phyloP scores from a whole-genome alignment of 2,113 vertebrate species.

The Eublepharis macularius region DNA sequence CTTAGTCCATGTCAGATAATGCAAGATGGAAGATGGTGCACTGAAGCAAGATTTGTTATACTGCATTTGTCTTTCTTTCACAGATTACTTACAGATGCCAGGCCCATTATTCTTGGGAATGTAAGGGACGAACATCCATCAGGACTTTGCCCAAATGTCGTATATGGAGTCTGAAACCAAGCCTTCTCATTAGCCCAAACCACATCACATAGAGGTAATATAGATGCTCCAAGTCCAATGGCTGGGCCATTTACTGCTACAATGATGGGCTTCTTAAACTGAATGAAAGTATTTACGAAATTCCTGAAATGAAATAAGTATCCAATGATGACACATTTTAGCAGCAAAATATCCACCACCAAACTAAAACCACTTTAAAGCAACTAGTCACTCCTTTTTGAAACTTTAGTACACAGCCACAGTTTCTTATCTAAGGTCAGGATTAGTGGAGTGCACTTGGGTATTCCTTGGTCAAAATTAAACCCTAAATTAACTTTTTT shows the following conservation, averaged over 20 bases:
- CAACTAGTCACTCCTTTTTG: background rate
- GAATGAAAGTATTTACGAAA: conserved; percentile 97
- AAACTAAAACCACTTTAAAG: background rate
- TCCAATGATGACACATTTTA: conserved; percentile 47
- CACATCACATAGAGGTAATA: conserved; percentile 95
- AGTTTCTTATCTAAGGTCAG: background rate
- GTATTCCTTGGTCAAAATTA: too few species aligned
- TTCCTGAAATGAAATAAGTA: conserved; percentile 81
- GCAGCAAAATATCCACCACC: conserved; percentile 41
- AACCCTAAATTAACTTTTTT: too few species aligned
- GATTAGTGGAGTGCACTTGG: too few species aligned
- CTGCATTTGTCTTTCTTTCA: conserved; percentile 37
- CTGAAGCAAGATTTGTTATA: conserved; percentile 1
- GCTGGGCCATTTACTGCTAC: conserved; percentile 96
- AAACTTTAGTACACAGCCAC: background rate
- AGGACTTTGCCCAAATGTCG: conserved; percentile 93
- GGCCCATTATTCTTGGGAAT: conserved; percentile 95
- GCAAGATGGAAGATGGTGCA: background rate
- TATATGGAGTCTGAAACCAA: conserved; percentile 98
- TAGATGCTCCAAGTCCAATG: conserved; percentile 92
- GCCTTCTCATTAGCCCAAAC: conserved; percentile 99
- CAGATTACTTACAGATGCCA: conserved; percentile 90
- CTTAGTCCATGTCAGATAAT: fast-evolving
- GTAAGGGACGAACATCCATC: conserved; percentile 94
- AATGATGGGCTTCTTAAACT: conserved; percentile 98